Percentiles rank a stretch among this genome's conserved stretches.
These are phyloP conservation scores for Diacarnus erythraeanus DNA, from an alignment of 37 sponge, comb jelly and placozoan genomes.

Conservation along the genomic window DNA sequence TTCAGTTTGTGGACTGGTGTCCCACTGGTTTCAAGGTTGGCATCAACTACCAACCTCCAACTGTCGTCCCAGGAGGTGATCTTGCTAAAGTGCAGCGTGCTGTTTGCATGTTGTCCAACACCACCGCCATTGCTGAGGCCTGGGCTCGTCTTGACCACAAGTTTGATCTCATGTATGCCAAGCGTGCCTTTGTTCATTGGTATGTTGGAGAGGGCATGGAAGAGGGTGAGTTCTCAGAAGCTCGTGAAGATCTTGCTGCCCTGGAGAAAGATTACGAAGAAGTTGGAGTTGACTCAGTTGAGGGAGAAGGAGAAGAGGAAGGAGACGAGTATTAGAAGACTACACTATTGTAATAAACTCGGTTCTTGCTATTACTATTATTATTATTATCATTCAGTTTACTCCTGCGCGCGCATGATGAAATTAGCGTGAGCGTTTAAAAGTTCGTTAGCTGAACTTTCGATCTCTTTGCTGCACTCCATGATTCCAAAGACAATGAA, in stretches of 20 bases:
- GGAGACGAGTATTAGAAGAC: constrained; percentile 80
- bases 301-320: constrained; percentile 75
- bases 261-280: constrained; percentile 96
- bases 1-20: constrained; percentile 99
- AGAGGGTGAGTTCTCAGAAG: constrained; percentile 97
- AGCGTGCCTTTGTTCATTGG: constrained; percentile 99
- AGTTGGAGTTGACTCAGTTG: constrained; percentile 82
- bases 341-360: too few species aligned
- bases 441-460: too few species aligned
- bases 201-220: constrained; percentile 98
- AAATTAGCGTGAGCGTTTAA: too few species aligned
- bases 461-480: too few species aligned
- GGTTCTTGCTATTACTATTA: too few species aligned
- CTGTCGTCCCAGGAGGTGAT: constrained; percentile 94
- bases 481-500: too few species aligned
- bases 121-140: constrained; percentile 96
- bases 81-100: constrained; percentile 96
- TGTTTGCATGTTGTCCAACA: constrained; percentile 97
- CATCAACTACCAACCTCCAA: constrained; percentile 98
- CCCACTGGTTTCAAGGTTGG: constrained; percentile 99
- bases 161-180: constrained; percentile 98
- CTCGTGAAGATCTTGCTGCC: constrained; percentile 94
- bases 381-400: neutral
- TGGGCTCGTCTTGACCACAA: constrained; percentile 98
- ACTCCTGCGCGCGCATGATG: neutral